These are phyloP conservation scores for Eupeodes corollae DNA, from an alignment of 1,140 invertebrate genomes.

Conservation along the genomic window DNA sequence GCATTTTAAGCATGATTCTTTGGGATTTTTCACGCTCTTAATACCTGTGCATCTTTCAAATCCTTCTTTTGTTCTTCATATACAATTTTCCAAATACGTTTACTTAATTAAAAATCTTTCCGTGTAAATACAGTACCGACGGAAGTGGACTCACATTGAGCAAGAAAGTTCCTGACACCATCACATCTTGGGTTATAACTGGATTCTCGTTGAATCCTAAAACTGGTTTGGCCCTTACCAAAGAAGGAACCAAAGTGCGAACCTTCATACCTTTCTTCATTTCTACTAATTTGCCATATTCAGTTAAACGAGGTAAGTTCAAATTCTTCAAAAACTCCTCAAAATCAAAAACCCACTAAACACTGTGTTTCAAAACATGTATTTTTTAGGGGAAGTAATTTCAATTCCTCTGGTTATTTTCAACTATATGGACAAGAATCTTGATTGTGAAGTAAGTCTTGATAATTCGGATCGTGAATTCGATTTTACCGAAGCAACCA, in stretches of 20 bases:
- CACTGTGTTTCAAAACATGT: neutral
- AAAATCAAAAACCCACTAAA: too few species aligned
- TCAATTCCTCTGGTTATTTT: slow-evolving; percentile 31
- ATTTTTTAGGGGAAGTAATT: slow-evolving; percentile 31
- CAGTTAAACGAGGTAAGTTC: slow-evolving; percentile 59
- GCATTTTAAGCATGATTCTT: too few species aligned
- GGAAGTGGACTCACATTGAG: slow-evolving; percentile 26
- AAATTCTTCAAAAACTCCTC: too few species aligned
- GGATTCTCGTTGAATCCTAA: slow-evolving; percentile 83
- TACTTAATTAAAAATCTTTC: neutral
- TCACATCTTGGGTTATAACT: slow-evolving; percentile 85
- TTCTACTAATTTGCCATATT: slow-evolving; percentile 66
- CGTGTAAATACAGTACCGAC: slow-evolving; percentile 8
- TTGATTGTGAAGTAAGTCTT: slow-evolving; percentile 68
- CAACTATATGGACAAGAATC: slow-evolving; percentile 47
- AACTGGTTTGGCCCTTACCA: slow-evolving; percentile 71
- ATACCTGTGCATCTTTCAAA: too few species aligned
- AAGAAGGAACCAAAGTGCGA: slow-evolving; percentile 58
- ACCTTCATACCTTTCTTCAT: slow-evolving; percentile 86
- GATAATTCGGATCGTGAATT: slow-evolving; percentile 71
- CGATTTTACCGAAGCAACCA: slow-evolving; percentile 56
- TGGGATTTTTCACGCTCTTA: too few species aligned
- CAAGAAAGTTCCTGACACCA: slow-evolving; percentile 65
- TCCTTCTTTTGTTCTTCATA: too few species aligned
- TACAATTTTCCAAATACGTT: too few species aligned